phyloP scores from a whole-genome alignment of 2,797 vertebrate species.

The Rachycentron canadum region DNA sequence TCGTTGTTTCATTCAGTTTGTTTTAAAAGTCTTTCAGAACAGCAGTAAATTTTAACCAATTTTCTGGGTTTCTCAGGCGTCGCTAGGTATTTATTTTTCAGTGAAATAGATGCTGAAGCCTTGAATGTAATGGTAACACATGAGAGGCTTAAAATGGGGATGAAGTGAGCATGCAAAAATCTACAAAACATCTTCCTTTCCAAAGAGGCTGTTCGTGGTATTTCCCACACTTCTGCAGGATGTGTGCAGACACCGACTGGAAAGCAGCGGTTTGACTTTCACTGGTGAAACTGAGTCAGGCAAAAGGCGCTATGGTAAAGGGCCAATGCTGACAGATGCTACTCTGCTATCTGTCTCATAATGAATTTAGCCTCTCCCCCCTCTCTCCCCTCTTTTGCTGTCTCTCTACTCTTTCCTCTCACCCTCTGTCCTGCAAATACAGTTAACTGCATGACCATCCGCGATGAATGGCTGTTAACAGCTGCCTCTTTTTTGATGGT shows the following conservation, averaged over 20 bases:
- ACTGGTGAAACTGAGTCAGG: constrained; percentile 74
- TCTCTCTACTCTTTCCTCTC: constrained; percentile 55
- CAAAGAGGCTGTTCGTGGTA: constrained; percentile 36
- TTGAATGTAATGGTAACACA: background rate
- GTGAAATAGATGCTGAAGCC: background rate
- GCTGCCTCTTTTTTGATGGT: constrained; percentile 76
- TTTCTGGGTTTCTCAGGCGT: background rate
- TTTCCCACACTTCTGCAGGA: constrained; percentile 75
- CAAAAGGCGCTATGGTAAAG: constrained; percentile 62
- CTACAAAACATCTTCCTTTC: constrained; percentile 53
- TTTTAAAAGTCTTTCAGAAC: background rate
- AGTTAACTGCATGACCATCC: constrained; percentile 75
- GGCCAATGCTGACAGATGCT: constrained; percentile 80
- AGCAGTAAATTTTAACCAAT: background rate
- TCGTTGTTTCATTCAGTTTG: background rate
- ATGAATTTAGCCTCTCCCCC: constrained; percentile 68
- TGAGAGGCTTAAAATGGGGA: constrained; percentile 24
- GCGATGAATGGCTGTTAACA: constrained; percentile 72
- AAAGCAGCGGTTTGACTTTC: constrained; percentile 68
- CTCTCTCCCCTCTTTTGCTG: constrained; percentile 18
- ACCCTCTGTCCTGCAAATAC: constrained; percentile 71
- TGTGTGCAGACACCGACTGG: constrained; percentile 70
- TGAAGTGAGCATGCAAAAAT: constrained; percentile 39
- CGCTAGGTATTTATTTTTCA: background rate
- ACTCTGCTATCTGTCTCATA: constrained; percentile 68